Evolutionary conservation across 2,888 invertebrate species (phyloP), one percentile per base, ranked within the genome.

Genomic region (Diabrotica balteata): DNA sequence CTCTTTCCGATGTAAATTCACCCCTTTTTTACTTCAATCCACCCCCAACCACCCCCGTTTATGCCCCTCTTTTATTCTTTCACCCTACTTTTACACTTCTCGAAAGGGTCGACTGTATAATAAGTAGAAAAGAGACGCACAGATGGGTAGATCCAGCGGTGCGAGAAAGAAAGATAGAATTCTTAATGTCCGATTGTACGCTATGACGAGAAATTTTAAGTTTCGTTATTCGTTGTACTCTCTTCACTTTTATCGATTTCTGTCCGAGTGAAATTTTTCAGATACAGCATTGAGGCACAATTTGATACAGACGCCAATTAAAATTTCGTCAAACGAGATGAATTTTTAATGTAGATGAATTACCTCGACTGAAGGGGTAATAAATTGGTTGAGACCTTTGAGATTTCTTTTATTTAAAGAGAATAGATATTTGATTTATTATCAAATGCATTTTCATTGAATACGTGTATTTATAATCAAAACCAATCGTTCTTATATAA

Each of bases 1-100:
- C 82, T 83, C 82, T 82, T 83, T 82, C 81, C 82, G 80, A 82
- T 82, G 82, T 81, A 82, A 81, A 83, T 83, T 82, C 82, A 76
- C 77, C 79, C 79, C 80, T 78, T 77, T 80, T 78, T 79, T 75
- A 74, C 77, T 68, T 76, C 78, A 77, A 68, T 72, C 77, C 78
- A 78, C 79, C 79, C 79, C 78, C 79, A 76, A 78, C 76, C 78
- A 77, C 80, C 77, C 79, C 78, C 79, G 78, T 81, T 81, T 79
- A 80, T 80, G 79, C 81, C 82, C 81, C 82, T 82, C 81, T 82
- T 81, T 81, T 82, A 82, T 82, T 83, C 82, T 83, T 83, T 82
- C 82, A 82, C 82, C 83, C 83, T 83, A 83, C 83, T 83, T 83
- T 83, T 82, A 81, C 81, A 81, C 81, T 81, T 81, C 79, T 77